Evolutionary conservation across 2,113 vertebrate species (phyloP).

Genomic region (Copsychus sechellarum): DNA sequence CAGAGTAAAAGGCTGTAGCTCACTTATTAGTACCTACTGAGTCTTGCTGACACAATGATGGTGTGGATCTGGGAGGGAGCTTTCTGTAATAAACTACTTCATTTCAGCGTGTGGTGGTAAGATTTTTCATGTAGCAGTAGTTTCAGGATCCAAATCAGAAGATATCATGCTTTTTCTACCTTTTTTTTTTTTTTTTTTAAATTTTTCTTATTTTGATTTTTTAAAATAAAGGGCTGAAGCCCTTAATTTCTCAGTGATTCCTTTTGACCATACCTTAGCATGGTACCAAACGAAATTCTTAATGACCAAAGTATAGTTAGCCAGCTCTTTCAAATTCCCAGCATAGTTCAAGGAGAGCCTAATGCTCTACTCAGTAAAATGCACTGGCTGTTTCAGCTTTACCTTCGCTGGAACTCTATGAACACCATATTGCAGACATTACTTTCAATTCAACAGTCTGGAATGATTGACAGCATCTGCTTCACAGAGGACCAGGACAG

Average conservation of each 20-base stretch:
- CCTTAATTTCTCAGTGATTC: not conserved
- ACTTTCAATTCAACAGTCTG: slow-evolving; percentile 13
- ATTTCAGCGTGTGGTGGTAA: not conserved
- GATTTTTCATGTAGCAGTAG: not conserved
- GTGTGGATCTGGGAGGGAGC: not conserved
- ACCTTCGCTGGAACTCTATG: not conserved
- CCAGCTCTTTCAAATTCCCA: not conserved
- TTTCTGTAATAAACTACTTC: not conserved
- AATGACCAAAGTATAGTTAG: not conserved
- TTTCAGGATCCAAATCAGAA: not conserved
- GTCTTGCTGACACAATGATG: not conserved
- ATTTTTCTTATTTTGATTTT: no score
- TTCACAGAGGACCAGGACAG: slow-evolving; percentile 2
- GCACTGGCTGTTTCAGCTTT: not conserved
- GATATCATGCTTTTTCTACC: not conserved
- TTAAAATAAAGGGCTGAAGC: not conserved
- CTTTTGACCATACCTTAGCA: not conserved
- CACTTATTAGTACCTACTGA: not conserved
- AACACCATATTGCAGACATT: slow-evolving; percentile 11
- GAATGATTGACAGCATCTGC: slow-evolving; percentile 45
- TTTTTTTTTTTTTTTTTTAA: not conserved
- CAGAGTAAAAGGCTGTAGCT: not conserved
- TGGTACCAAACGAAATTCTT: not conserved
- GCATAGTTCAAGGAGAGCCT: not conserved
- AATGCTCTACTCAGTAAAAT: not conserved